A percentile compares a stretch with the other conserved stretches of the same genome.
Evolutionary conservation across 1,140 invertebrate genomes (phyloP).

Genomic region (Lepidotrigona ventralis): DNA sequence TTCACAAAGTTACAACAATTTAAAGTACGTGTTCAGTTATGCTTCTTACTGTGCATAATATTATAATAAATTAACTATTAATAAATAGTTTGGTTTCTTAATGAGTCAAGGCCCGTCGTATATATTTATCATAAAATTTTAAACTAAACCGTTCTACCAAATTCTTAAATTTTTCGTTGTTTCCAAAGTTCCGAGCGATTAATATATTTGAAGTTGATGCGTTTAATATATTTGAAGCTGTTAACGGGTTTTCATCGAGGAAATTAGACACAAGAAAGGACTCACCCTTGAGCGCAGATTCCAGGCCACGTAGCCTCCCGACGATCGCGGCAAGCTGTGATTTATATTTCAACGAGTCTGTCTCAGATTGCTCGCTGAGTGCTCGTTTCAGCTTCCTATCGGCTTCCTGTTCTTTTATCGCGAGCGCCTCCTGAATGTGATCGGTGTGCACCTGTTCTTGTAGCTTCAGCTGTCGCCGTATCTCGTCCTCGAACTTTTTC

Average conservation of each 20-base stretch:
- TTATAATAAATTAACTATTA: too few species aligned
- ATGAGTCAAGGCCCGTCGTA: too few species aligned
- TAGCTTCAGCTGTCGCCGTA: conserved; percentile 88
- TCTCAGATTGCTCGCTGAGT: conserved; percentile 86
- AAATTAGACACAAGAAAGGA: conserved; percentile 17
- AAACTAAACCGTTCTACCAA: too few species aligned
- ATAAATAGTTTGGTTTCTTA: too few species aligned
- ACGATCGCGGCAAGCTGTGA: conserved; percentile 89
- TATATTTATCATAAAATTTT: too few species aligned
- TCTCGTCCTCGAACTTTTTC: conserved; percentile 86
- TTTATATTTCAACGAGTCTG: conserved; percentile 87
- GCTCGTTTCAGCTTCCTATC: conserved; percentile 83
- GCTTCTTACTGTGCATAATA: too few species aligned
- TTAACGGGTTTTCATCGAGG: too few species aligned
- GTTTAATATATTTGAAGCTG: not conserved
- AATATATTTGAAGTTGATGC: too few species aligned
- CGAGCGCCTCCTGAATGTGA: conserved; percentile 88
- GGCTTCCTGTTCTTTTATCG: conserved; percentile 86
- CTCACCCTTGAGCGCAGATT: conserved; percentile 91
- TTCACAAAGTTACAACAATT: too few species aligned
- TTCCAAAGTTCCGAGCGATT: too few species aligned
- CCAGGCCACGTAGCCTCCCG: conserved; percentile 92
- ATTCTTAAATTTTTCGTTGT: too few species aligned
- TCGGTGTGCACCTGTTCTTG: conserved; percentile 92
- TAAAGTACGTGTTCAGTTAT: too few species aligned